Conservation (phyloP, 2,797 vertebrate genomes). For the Pseudomugil gertrudae region DNA sequence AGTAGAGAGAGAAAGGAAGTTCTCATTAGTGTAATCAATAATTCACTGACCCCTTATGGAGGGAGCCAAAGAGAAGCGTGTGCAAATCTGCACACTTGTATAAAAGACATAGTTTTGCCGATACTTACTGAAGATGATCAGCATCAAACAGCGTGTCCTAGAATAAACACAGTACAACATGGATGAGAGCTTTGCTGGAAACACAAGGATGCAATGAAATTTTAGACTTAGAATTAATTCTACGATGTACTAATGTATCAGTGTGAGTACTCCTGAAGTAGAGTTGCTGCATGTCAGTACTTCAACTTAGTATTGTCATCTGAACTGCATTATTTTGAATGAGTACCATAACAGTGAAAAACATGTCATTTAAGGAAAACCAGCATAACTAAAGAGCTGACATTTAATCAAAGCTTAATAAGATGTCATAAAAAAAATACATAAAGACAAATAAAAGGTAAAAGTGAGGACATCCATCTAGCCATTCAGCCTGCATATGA, state of each 20-base stretch:
- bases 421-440: not conserved
- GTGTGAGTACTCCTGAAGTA: conserved; percentile 4
- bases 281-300: not conserved
- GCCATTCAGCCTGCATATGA: not conserved
- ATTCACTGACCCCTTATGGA: conserved; percentile 32
- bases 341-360: conserved; percentile 4
- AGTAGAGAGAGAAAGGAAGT: conserved; percentile 22
- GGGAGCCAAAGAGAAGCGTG: conserved; percentile 10
- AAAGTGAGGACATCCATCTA: not conserved
- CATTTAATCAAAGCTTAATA: not conserved
- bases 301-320: not conserved
- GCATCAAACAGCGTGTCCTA: conserved; percentile 67
- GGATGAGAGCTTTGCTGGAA: not conserved
- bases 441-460: not conserved
- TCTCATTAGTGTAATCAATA: conserved; percentile 54
- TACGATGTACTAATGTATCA: not conserved
- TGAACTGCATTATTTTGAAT: conserved; percentile 9
- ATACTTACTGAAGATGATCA: conserved; percentile 79
- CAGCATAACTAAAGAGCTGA: not conserved
- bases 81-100: conserved; percentile 7
- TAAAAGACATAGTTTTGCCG: conserved; percentile 14
- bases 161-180: conserved; percentile 32
- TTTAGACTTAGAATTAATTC: not conserved
- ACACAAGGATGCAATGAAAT: not conserved
- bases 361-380: conserved; percentile 8